Evolutionary conservation across 2,888 invertebrate species (phyloP), one percentile per base, ranked within the genome.

Genomic region (Sphecodes monilicornis): DNA sequence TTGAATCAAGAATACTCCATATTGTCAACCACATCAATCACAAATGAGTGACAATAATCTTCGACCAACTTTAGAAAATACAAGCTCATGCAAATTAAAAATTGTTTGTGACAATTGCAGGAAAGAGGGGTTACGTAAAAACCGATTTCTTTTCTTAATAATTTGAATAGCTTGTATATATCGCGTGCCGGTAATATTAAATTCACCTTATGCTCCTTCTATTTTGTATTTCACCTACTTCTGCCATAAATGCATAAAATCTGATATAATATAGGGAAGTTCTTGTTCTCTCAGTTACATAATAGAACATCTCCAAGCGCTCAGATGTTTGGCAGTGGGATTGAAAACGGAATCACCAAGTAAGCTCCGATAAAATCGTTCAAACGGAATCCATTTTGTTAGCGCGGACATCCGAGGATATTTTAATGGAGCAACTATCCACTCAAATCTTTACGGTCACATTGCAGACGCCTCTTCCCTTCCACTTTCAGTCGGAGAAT

Each of bases 401-500:
- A 29, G 5, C 29, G 6, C 29, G 29, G 29, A 60, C 60, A 6
- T 26, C 60, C 29, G 10, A 29, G 32, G 32, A 22, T 32, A 64
- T 64, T 64, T 36, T 32, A 64, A 64, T 29, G 64, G 64, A 22
- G 18, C 64, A 32, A 64, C 64, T 64, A 64, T 64, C 64, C 29
- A 36, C 64, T 64, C 18, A 18, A 32, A 64, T 64, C 64, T 64
- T 64, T 64, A 64, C 29, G 64, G 64, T 64, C 64, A 36, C 64
- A 32, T 64, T 36, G 32, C 64, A 72, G 46, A 29, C 71, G 18
- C 46, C 32, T 29, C 46, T 39, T 66, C 32, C 46, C n/a, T 77
- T 54, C 69, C 32, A 43, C 64, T 46, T 72, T 72, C 50, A 11
- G 66, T 60, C 73, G 57, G 73, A 60, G 72, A 78, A 68, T 72